These are phyloP conservation scores for Ictalurus punctatus DNA, from an alignment of 2,113 vertebrate species.

Conservation along the genomic window DNA sequence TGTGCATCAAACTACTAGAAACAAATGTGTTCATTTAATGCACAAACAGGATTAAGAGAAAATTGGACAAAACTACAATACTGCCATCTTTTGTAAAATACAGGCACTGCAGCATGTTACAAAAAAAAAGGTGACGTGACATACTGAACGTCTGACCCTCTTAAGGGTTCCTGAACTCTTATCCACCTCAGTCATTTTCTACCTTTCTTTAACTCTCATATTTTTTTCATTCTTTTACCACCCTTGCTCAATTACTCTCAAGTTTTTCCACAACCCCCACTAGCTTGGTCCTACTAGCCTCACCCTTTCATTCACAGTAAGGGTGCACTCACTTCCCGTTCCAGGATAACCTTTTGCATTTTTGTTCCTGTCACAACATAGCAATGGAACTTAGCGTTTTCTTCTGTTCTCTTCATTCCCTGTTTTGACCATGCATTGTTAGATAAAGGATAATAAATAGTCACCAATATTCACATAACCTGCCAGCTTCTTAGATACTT, in stretches of 20 bases:
- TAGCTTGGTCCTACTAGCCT: not conserved
- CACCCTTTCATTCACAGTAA: not conserved
- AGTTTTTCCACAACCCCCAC: not conserved
- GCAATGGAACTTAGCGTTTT: not conserved
- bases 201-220: not conserved
- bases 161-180: not conserved
- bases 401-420: not conserved
- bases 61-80: conserved; percentile 51
- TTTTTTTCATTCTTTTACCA: not conserved
- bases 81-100: conserved; percentile 67
- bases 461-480: not conserved
- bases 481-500: too few species aligned
- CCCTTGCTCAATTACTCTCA: not conserved
- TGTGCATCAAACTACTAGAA: not conserved
- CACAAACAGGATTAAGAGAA: not conserved
- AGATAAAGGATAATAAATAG: not conserved
- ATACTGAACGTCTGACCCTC: not conserved
- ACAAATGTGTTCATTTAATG: not conserved
- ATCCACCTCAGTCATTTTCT: not conserved
- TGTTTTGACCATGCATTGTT: not conserved
- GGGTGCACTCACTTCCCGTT: not conserved
- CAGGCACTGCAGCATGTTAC: not conserved
- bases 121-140: not conserved
- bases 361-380: not conserved
- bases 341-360: not conserved